These are phyloP conservation scores for Drosophila colorata DNA, from an alignment of 2,888 invertebrate genomes.

Conservation along the genomic window DNA sequence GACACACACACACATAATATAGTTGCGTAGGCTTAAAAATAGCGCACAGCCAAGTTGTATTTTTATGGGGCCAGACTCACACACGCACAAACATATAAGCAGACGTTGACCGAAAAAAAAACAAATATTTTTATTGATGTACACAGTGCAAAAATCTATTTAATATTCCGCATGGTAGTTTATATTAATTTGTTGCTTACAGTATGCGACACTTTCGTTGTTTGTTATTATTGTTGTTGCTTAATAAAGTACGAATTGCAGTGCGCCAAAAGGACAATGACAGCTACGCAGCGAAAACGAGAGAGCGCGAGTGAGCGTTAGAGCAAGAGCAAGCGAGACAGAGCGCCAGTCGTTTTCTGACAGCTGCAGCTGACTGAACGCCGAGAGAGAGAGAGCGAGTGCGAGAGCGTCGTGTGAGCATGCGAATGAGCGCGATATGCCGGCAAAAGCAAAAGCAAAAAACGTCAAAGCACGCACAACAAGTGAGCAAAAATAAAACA, in stretches of 20 bases:
- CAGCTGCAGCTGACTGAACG: constrained; percentile 31
- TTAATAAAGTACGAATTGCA: constrained; percentile 35
- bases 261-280: constrained; percentile 54
- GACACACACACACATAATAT: neutral
- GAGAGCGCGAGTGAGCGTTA: constrained; percentile 1
- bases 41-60: constrained; percentile 66
- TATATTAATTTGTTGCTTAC: constrained; percentile 48
- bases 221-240: constrained; percentile 44
- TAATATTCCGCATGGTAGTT: constrained; percentile 14
- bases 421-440: constrained; percentile 3
- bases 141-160: constrained; percentile 15
- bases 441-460: constrained; percentile 43
- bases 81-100: constrained; percentile 20
- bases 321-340: constrained; percentile 8
- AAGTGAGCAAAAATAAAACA: constrained; percentile 62
- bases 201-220: constrained; percentile 28
- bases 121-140: constrained; percentile 32
- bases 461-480: constrained; percentile 52
- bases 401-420: constrained; percentile 5
- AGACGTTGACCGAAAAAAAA: constrained; percentile 31
- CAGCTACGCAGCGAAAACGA: constrained; percentile 29
- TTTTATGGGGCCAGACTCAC: constrained; percentile 61
- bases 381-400: constrained; percentile 5
- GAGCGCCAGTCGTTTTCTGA: constrained; percentile 29
- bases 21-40: constrained; percentile 55